These are phyloP conservation scores for Tipula lateralis DNA, from an alignment of 2,888 invertebrate species.

Conservation along the genomic window DNA sequence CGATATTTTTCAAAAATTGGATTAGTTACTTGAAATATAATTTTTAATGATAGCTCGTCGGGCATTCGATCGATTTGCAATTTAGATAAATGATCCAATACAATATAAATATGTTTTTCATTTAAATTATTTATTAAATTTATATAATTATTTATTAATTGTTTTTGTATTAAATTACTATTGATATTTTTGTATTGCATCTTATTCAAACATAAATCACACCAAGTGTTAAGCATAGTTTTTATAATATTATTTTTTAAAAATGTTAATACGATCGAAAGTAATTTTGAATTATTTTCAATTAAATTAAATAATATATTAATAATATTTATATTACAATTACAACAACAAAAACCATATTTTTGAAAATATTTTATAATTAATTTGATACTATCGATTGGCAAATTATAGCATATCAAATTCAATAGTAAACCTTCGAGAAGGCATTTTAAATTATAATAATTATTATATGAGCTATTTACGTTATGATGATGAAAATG, in stretches of 20 bases:
- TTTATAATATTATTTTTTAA: conserved; percentile 39
- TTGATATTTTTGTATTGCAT: background rate
- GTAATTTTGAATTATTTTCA: conserved; percentile 44
- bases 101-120: background rate
- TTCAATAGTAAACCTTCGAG: conserved; percentile 44
- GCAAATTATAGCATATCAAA: conserved; percentile 38
- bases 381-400: conserved; percentile 40
- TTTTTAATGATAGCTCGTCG: conserved; percentile 43
- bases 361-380: conserved; percentile 42
- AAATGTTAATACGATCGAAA: conserved; percentile 42
- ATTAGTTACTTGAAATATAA: conserved; percentile 45
- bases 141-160: conserved; percentile 30
- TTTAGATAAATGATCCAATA: background rate
- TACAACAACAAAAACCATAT: conserved; percentile 46
- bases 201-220: background rate
- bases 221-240: conserved; percentile 37
- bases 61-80: background rate
- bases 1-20: conserved; percentile 43
- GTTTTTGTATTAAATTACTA: conserved; percentile 15
- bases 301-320: conserved; percentile 38
- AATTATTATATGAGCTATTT: background rate
- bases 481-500: background rate
- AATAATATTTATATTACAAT: conserved; percentile 41
- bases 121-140: conserved; percentile 28
- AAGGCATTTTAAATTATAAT: conserved; percentile 40